Evolutionary conservation across 1,140 invertebrate species (phyloP), one percentile per base, ranked within the genome.

Genomic region (Platyscapa corneri): DNA sequence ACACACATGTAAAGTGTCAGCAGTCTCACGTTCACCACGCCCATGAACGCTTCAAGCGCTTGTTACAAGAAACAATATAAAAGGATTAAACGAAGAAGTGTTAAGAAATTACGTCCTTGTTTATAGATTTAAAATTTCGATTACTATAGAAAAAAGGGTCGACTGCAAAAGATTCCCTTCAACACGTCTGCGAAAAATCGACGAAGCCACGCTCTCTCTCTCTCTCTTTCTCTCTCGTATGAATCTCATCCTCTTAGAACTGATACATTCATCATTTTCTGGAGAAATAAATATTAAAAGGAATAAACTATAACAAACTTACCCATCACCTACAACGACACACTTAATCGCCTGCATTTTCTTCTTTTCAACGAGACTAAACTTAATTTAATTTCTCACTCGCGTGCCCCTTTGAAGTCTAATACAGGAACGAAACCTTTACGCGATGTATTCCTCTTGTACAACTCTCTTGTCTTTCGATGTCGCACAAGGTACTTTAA

Each of bases 281-380:
- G 6, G 16, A 32, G 3, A 67, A 56, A 34, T 37, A 1, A 23
- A 82, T 12, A 32, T 56, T 1, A 49, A 79, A 56, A 56, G 23
- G 49, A 60, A 32, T 34, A 30, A 65, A 10, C 27, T 6, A 27
- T 23, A n/a, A 39, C 5, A 67, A 78, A 96, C 96, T 95, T 94
- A 97, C 96, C 97, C 97, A 93, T 98, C 98, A 86, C 97, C 97
- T 87, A 98, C 97, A 87, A 98, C 97, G 89, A 98, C 98, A 95
- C 98, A 98, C 94, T 98, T 98, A 91, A 98, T 98, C 82, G 97
- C 97, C 93, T 98, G 97, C 97, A 98, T 98, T 87, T 64, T 83
- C 34, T n/a, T 60, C 32, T 67, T 64, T 46, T 67, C 79, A 6
- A 30, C 14, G 42, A 23, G 2, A 60, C 23, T 3, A 60, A 23